phyloP scores from a whole-genome alignment of 2,888 invertebrate genomes.

The Athripsodes cinereus region DNA sequence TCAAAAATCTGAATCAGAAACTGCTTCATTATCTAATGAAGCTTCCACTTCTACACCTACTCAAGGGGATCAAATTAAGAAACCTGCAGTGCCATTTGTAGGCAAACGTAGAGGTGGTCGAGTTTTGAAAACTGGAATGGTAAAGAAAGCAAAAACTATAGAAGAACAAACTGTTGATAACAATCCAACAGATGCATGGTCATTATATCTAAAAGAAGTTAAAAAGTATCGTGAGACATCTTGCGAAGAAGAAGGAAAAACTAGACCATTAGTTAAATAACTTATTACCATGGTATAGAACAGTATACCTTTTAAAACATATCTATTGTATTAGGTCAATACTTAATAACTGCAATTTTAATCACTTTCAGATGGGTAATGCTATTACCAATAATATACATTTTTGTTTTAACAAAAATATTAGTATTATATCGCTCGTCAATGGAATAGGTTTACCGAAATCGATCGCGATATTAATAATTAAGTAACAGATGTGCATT shows the following conservation, averaged over 20 bases:
- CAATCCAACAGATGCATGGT: constrained; percentile 83
- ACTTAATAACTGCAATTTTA: too few relatives aligned
- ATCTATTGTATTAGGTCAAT: too few relatives aligned
- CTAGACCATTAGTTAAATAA: constrained; percentile 86
- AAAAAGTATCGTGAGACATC: constrained; percentile 87
- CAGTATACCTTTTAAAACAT: too few relatives aligned
- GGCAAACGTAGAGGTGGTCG: constrained; percentile 83
- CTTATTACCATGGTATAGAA: too few relatives aligned
- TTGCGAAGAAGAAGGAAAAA: constrained; percentile 87
- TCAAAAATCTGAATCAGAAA: constrained; percentile 42
- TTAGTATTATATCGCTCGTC: too few relatives aligned
- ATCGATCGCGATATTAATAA: too few relatives aligned
- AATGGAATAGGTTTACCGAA: too few relatives aligned
- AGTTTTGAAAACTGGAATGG: constrained; percentile 83
- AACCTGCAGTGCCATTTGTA: constrained; percentile 49
- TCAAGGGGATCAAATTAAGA: constrained; percentile 38
- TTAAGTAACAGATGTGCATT: too few relatives aligned
- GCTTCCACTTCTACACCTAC: constrained; percentile 31
- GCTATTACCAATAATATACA: not conserved
- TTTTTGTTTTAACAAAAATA: not conserved
- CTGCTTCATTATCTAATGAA: constrained; percentile 31
- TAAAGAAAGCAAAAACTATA: constrained; percentile 71
- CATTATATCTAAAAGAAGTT: constrained; percentile 89
- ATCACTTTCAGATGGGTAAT: too few relatives aligned
- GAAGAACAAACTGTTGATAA: constrained; percentile 57